Evolutionary conservation across 2,113 vertebrate genomes (phyloP), one percentile per base, ranked within the genome.

Genomic region (Brachionichthys hirsutus): DNA sequence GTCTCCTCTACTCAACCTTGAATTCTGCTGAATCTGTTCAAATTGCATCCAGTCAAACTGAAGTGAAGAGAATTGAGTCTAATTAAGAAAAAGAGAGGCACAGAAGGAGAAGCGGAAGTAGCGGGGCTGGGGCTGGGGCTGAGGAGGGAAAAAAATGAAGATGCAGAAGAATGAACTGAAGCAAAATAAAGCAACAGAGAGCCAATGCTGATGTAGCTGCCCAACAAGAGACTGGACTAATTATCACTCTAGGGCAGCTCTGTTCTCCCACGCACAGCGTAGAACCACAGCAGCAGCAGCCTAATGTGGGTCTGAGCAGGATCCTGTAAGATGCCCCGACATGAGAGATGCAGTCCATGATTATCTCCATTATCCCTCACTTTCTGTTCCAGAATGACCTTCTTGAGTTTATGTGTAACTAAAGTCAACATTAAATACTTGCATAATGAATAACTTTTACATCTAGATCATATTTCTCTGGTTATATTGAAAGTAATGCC

Each of bases 241-340:
- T 86, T 85, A 83, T 77, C 72, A 82, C 83, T 83, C 85, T 30
- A 77, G 76, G 83, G 85, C 76, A 52, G 51, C 80, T 80, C 54
- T 59, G 63, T 68, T 83, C 80, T 82, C 73, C 75, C 73, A 64
- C 58, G 22, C 73, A 59, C 20, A 40, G 66, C 46, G 41, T 8
- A 60, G 54, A 47, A 13, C 51, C 75, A 55, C 22, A 14, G 57
- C 51, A 58, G 57, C 51, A 58, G 68, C 75, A 65, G 79, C 62
- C 64, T 67, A 56, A 67, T 64, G 61, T 67, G 41, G 61, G 81
- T 53, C 76, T 78, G 77, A 65, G 71, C 70, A 16, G 7, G 65
- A 81, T 77, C 78, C 54, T 50, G 2, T 1, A 61, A 54, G 72
- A 67, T 19, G 3, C 13, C 48, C 48, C 40, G 69, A 80, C 45